Evolutionary conservation across 2,888 invertebrate species (phyloP).

Genomic region (Trichogramma dendrolimi): DNA sequence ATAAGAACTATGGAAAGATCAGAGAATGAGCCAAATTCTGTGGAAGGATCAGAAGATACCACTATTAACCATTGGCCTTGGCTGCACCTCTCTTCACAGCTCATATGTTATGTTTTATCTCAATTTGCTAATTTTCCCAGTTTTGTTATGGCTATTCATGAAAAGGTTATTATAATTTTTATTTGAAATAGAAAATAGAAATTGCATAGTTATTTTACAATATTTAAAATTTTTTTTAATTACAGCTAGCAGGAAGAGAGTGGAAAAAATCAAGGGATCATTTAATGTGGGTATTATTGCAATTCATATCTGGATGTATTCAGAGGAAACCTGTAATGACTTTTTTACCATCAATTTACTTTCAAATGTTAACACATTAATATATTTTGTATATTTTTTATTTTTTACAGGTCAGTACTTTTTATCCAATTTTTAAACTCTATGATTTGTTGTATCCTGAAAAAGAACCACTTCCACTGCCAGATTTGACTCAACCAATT

Average conservation of each 20-base stretch:
- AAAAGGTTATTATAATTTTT: constrained; percentile 58
- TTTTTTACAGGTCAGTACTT: constrained; percentile 66
- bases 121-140: constrained; percentile 92
- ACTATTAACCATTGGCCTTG: constrained; percentile 76
- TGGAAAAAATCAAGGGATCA: constrained; percentile 90
- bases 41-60: constrained; percentile 60
- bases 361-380: constrained; percentile 29
- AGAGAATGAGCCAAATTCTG: constrained; percentile 62
- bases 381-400: constrained; percentile 21
- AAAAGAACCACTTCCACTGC: constrained; percentile 77
- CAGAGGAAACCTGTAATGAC: constrained; percentile 78
- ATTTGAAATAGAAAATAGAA: constrained; percentile 5
- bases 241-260: constrained; percentile 60
- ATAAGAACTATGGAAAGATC: constrained; percentile 89
- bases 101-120: constrained; percentile 91
- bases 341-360: constrained; percentile 28
- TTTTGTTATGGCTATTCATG: constrained; percentile 83
- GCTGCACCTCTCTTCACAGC: constrained; percentile 89
- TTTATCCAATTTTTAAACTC: constrained; percentile 82
- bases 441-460: constrained; percentile 92
- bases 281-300: constrained; percentile 95
- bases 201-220: neutral
- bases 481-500: constrained; percentile 80
- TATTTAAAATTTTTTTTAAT: neutral
- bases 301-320: constrained; percentile 95